phyloP scores from a whole-genome alignment of 1,140 invertebrate species.

The Phocides pigmalion region DNA sequence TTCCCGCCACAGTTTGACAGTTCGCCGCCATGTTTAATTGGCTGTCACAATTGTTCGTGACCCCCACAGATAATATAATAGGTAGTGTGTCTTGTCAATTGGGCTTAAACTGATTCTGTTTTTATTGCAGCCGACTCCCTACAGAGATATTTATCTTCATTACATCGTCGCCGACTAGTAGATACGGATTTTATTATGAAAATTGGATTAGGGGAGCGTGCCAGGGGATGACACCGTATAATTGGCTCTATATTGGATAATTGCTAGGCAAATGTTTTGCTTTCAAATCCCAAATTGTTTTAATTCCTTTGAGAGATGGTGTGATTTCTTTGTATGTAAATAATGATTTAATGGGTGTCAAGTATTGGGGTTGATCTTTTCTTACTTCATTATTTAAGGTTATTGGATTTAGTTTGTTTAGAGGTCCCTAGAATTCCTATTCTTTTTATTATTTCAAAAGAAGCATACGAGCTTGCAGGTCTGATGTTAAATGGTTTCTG shows the following conservation, averaged over 20 bases:
- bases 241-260: constrained; percentile 74
- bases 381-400: too few relatives aligned
- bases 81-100: constrained; percentile 74
- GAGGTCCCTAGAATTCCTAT: too few relatives aligned
- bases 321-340: constrained; percentile 31
- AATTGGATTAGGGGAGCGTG: constrained; percentile 68
- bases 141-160: constrained; percentile 79
- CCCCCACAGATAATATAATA: constrained; percentile 37
- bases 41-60: constrained; percentile 42
- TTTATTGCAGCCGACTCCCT: constrained; percentile 70
- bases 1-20: constrained; percentile 69
- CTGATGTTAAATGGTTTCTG: too few relatives aligned
- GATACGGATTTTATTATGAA: constrained; percentile 77
- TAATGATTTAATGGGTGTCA: not conserved
- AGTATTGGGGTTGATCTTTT: too few relatives aligned
- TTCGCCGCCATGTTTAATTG: constrained; percentile 60
- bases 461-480: too few relatives aligned
- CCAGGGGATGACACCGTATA: constrained; percentile 68
- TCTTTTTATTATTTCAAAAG: too few relatives aligned
- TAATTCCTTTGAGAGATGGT: constrained; percentile 49
- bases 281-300: constrained; percentile 58
- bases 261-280: constrained; percentile 70
- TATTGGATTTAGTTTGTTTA: too few relatives aligned
- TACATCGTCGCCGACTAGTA: constrained; percentile 65
- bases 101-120: constrained; percentile 76